A percentile compares a stretch with the other conserved stretches of the same genome.
phyloP scores from a whole-genome alignment of 2,113 vertebrate species.

The Blennius ocellaris region DNA sequence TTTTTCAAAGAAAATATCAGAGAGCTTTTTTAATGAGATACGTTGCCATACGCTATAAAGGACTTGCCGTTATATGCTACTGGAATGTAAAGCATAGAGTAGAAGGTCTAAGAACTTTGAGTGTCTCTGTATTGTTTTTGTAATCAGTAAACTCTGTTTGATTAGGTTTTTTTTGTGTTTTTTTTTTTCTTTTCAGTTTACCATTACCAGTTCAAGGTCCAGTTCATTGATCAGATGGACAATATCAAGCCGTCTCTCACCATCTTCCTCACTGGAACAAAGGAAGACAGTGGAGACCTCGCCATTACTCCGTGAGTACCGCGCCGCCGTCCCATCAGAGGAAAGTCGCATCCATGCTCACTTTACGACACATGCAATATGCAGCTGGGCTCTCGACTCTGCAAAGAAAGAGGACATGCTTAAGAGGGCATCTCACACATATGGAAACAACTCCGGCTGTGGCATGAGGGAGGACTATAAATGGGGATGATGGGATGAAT shows the following conservation, averaged over 20 bases:
- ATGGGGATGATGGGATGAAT: slow-evolving; percentile 62
- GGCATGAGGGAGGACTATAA: slow-evolving; percentile 67
- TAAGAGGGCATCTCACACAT: slow-evolving; percentile 46
- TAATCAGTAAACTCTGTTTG: too few species aligned
- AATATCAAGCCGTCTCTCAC: slow-evolving; percentile 82
- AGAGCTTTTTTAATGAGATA: too few species aligned
- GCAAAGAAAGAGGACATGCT: slow-evolving; percentile 25
- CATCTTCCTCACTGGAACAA: slow-evolving; percentile 88
- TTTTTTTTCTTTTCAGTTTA: slow-evolving; percentile 81
- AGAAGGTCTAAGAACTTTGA: too few species aligned
- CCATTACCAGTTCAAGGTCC: slow-evolving; percentile 95
- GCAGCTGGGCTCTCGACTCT: slow-evolving; percentile 45
- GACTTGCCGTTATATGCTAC: too few species aligned
- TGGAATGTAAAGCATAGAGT: too few species aligned
- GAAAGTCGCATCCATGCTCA: slow-evolving; percentile 23
- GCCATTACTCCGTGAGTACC: slow-evolving; percentile 89
- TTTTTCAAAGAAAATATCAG: too few species aligned
- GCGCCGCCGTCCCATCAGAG: slow-evolving; percentile 34
- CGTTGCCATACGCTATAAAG: too few species aligned
- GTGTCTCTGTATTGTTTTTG: too few species aligned
- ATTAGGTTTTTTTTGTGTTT: background rate
- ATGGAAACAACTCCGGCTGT: slow-evolving; percentile 50
- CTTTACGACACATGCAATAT: slow-evolving; percentile 46
- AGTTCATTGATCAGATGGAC: slow-evolving; percentile 86
- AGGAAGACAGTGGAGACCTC: slow-evolving; percentile 85